Percentiles rank a stretch among this genome's conserved stretches.
These are phyloP conservation scores for Oryzias javanicus DNA, from an alignment of 2,113 vertebrate genomes.

Conservation along the genomic window DNA sequence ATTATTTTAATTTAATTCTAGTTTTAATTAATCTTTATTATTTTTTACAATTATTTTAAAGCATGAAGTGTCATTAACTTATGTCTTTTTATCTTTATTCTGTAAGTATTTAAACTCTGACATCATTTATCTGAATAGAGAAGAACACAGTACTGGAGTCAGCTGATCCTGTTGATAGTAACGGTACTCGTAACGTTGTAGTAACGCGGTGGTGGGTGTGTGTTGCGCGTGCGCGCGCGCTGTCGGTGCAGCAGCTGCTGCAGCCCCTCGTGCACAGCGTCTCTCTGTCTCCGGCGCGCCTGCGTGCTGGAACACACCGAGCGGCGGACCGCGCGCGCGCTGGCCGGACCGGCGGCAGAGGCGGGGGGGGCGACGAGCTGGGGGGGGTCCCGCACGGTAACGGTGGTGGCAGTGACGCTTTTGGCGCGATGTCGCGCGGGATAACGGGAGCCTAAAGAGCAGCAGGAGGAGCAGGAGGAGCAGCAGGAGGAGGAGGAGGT, in stretches of 20 bases:
- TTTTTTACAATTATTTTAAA: too few relatives aligned
- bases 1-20: too few relatives aligned
- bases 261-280: conserved; percentile 46
- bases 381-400: conserved; percentile 9
- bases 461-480: conserved; percentile 22
- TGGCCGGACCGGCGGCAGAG: conserved; percentile 20
- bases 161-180: conserved; percentile 28
- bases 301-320: conserved; percentile 48
- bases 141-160: too few relatives aligned
- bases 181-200: conserved; percentile 25
- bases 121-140: too few relatives aligned
- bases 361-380: conserved; percentile 1
- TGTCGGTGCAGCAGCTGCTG: conserved; percentile 52
- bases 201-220: conserved; percentile 34
- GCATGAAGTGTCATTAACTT: too few relatives aligned
- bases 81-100: too few relatives aligned
- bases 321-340: conserved; percentile 12
- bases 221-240: conserved; percentile 11
- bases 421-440: conserved; percentile 51
- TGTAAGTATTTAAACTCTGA: too few relatives aligned
- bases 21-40: too few relatives aligned
- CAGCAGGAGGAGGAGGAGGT: conserved; percentile 30
- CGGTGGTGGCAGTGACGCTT: conserved; percentile 27
- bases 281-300: conserved; percentile 38
- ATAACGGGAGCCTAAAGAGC: conserved; percentile 54